phyloP scores from a whole-genome alignment of 2,888 invertebrate species.

The Marronus borbonicus region DNA sequence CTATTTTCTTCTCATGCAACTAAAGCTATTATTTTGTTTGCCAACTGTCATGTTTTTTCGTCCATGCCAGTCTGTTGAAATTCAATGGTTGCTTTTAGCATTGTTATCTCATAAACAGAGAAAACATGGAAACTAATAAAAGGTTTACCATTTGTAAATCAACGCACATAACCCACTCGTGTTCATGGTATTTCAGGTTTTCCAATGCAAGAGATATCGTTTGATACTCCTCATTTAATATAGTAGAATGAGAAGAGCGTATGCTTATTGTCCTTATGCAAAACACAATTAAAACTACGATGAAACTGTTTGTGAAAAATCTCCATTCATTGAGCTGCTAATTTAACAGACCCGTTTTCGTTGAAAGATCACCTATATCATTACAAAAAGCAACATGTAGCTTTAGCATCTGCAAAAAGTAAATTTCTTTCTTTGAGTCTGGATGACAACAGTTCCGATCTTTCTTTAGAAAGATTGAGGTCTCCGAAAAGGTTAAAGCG shows the following conservation, averaged over 20 bases:
- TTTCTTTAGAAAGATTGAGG: background rate
- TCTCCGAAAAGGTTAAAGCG: background rate
- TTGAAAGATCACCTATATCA: background rate
- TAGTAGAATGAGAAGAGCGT: background rate
- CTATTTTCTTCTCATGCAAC: too few relatives aligned
- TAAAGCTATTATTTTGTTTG: background rate
- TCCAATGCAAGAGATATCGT: background rate
- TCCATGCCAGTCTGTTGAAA: background rate
- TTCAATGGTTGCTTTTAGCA: background rate
- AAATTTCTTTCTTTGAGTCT: background rate
- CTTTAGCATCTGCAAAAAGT: background rate
- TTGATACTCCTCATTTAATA: background rate
- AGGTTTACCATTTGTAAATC: background rate
- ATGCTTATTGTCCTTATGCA: background rate
- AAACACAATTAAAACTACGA: background rate
- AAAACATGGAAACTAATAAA: background rate
- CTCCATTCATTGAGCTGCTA: background rate
- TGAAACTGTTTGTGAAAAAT: background rate
- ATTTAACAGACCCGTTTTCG: background rate
- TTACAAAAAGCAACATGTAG: background rate
- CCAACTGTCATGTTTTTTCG: background rate
- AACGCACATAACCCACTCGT: background rate
- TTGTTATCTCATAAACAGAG: background rate
- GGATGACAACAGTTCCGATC: too few relatives aligned
- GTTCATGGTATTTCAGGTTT: background rate